phyloP scores from a whole-genome alignment of 2,797 vertebrate species.

The Intellagama lesueurii region DNA sequence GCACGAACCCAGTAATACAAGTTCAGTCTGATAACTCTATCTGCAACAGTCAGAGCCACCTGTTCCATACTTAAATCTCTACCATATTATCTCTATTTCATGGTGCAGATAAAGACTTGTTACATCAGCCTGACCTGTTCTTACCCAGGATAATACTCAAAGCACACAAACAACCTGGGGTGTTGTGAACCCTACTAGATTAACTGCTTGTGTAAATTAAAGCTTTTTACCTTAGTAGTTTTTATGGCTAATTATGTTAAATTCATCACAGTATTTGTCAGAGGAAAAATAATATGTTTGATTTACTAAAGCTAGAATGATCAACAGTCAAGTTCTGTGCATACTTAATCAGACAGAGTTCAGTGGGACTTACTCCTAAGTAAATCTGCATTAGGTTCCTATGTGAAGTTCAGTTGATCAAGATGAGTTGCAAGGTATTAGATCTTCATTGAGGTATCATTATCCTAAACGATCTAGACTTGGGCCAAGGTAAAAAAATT shows the following conservation, averaged over 20 bases:
- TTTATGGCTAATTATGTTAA: not conserved
- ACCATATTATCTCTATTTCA: not conserved
- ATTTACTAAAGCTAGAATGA: not conserved
- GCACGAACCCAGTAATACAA: not conserved
- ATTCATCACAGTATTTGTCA: not conserved
- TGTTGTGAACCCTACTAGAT: not conserved
- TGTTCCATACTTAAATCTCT: not conserved
- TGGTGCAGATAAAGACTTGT: slow-evolving; percentile 4
- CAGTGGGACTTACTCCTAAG: not conserved
- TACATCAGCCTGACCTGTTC: not conserved
- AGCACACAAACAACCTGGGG: not conserved
- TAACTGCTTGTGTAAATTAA: not conserved
- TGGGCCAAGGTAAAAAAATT: not conserved
- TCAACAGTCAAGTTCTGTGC: not conserved
- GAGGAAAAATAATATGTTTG: not conserved
- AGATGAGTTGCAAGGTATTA: not conserved
- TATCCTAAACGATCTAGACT: not conserved
- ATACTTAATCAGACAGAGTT: not conserved
- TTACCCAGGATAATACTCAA: not conserved
- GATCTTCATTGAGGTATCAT: not conserved
- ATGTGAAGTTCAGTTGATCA: no score
- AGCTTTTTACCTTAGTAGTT: not conserved
- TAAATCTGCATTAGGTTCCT: not conserved
- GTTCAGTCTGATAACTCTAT: not conserved
- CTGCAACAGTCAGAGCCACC: not conserved